Evolutionary conservation across 2,888 invertebrate species (phyloP), one percentile per base, ranked within the genome.

Genomic region (Mechanitis messenoides): DNA sequence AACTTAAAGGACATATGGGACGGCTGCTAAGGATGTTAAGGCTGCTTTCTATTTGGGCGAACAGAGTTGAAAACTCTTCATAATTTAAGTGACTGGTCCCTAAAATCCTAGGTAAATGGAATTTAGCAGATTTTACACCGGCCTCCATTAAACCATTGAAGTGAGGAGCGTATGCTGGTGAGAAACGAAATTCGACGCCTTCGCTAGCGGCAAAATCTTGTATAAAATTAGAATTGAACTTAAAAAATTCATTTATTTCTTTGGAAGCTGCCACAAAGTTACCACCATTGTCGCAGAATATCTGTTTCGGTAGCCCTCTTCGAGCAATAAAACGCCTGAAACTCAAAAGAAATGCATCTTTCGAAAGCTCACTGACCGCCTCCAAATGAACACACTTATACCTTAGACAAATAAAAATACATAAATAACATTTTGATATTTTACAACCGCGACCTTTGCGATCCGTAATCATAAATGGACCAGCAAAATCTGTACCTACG

Each of bases 151-250:
- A 38, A 1, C 66, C 69, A 9, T 62, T 59, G 55, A 67, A 69
- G 42, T 64, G 62, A 56, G 68, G 65, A 64, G 67, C 61, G 58
- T 65, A 65, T n/a, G 66, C 55, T 2, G 60, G 65, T 28, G 56
- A 53, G 71, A 74, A 74, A 3, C 31, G 46, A 59, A 74, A 73
- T 54, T 70, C 67, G 1, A 73, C 69, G 6, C 64, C 64, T 63
- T 74, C 62, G n/a, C 68, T 55, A 55, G 58, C 53, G 55, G 69
- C 69, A 69, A 72, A 70, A 12, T 72, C 69, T 65, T 53, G 57
- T 12, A 72, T 45, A 53, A 35, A 42, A 28, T 11, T 45, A 42
- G 20, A 42, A 45, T 55, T 55, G 2, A 9, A 4, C 11, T 33
- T 53, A 33, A 59, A 35, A 20, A 35, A 59, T 9, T 42, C 42